Evolutionary conservation across 2,113 vertebrate genomes (phyloP), one percentile per base, ranked within the genome.

Genomic region (Alligator mississippiensis): DNA sequence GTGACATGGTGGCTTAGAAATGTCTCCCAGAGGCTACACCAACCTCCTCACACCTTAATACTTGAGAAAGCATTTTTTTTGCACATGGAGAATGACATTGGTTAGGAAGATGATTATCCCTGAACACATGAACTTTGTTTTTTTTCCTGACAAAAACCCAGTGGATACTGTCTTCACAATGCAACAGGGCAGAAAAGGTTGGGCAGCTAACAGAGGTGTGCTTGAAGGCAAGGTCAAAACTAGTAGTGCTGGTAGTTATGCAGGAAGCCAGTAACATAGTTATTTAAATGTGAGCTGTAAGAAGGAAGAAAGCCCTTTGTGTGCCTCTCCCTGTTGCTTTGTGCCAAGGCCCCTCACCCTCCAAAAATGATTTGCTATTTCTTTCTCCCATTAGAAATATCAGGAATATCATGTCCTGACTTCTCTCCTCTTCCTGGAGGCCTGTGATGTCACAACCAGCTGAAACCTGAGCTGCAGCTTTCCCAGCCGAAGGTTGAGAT

Each of bases 31-130:
- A 90, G 94, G 83, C 95, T 95, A 96, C 93, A 94, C 95, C 93
- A 96, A 97, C 95, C 95, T 93, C 84, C 77, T 97, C 92, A 92
- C 95, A 72, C 95, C 89, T 93, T 82, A 96, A 94, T 92, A 38
- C 85, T 92, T 84, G 62, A 74, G 78, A 94, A 92, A 92, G 87
- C 79, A 82, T 63, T 64, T 81, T 94, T 85, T 7, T 5, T 0
- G 2, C 27, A 62, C 18, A 85, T 85, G 88, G 86, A 66, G 91
- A 95, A 96, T 85, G 1, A 55, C 9, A 62, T 27, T 70, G 58
- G 85, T 84, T 88, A 85, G 66, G 59, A 90, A 84, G 30, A 55
- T 66, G 38, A 21, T 82, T 72, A 91, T 79, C 59, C 47, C 81
- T 92, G 77, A 66, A 90, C 93, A 74, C 2, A 1, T 11, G 1